These are phyloP conservation scores for Celastrina argiolus DNA, from an alignment of 2,888 invertebrate species.

Conservation along the genomic window DNA sequence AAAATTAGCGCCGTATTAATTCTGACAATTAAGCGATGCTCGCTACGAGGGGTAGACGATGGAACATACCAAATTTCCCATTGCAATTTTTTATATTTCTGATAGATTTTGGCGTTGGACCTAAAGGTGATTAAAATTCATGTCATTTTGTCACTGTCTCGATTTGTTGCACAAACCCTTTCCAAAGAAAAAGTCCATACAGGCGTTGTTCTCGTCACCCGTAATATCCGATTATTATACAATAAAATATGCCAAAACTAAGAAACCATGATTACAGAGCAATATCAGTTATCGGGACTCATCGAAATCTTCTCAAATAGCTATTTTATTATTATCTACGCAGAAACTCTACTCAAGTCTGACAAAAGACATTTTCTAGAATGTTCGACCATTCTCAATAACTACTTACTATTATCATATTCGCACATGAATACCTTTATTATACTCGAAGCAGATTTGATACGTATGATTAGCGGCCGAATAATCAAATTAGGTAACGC, in stretches of 20 bases:
- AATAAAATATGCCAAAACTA: background rate
- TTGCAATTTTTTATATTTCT: background rate
- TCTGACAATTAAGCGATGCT: background rate
- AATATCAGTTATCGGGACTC: background rate
- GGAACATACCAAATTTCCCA: background rate
- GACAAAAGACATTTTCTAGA: background rate
- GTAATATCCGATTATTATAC: no score
- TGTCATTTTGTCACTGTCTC: no score
- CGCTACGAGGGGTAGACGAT: background rate
- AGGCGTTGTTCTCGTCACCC: no score
- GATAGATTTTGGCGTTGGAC: no score
- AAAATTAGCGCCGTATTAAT: conserved; percentile 2
- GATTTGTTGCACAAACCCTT: no score
- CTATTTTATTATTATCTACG: background rate
- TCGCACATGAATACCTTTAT: background rate
- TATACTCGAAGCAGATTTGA: background rate
- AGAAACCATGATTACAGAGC: background rate
- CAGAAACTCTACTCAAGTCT: background rate
- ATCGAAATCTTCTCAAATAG: background rate
- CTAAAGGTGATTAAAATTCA: no score
- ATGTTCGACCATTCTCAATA: background rate
- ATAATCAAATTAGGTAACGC: no score
- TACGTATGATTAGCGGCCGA: background rate
- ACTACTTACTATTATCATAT: background rate
- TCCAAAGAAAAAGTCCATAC: no score